Evolutionary conservation across 2,797 vertebrate genomes (phyloP), one percentile per base, ranked within the genome.

Genomic region (Hylomyscus alleni): DNA sequence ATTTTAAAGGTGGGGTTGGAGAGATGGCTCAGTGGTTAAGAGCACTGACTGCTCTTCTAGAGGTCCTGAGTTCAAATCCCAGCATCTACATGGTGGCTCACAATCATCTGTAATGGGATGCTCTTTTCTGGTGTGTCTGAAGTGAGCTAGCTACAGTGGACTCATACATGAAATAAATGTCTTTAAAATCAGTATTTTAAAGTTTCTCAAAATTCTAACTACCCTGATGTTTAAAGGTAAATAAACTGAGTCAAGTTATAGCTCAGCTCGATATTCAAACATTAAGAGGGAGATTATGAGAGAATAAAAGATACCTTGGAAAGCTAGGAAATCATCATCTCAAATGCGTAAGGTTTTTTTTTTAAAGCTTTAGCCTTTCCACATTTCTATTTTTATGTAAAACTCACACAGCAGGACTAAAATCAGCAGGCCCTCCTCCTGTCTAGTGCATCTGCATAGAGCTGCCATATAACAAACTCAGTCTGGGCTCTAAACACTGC

Each of bases 131-230:
- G 24, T 26, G 58, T 60, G 58, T 60, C 58, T 60, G 58, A 60
- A 26, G 24, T n/a, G n/a, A n/a, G n/a, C 26, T 3, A 26, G 58
- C 58, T 9, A 60, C 22, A 60, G 58, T 60, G 58, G 26, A 60
- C 22, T 60, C 58, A 60, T 26, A 60, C 58, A 60, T 60, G 58
- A 26, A 60, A 60, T 60, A 26, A 60, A 60, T 60, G 10, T 60
- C 58, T 60, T 58, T 60, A 26, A 60, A 60, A 60, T 6, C 14
- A 96, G 81, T 44, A 89, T 72, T 95, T 92, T 95, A 60, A 96
- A 94, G 96, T 92, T 76, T 81, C 93, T 34, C 87, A 52, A 96
- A 94, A 91, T 83, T 72, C 96, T 97, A 94, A 95, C 84, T 90
- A 13, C 58, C 88, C 75, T 60, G 90, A 47, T 31, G 89, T 89